Conservation (phyloP, 2,888 invertebrate genomes). For the Patella depressa region DNA sequence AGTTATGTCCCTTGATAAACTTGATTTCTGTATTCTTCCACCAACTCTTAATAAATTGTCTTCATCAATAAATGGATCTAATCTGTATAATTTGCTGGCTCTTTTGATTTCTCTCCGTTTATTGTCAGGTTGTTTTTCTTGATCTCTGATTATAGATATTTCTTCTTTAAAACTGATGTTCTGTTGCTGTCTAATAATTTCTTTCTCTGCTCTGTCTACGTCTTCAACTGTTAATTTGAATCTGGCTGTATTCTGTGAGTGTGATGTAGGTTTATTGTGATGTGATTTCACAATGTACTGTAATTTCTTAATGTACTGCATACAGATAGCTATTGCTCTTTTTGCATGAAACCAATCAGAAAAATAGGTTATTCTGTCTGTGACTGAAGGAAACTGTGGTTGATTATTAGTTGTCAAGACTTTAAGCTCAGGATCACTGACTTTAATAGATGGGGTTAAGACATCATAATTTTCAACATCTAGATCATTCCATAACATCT, state of each 20-base stretch:
- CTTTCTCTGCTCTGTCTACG: background rate
- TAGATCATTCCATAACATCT: conserved; percentile 2
- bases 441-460: background rate
- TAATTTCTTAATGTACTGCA: background rate
- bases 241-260: too few relatives aligned
- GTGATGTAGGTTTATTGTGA: too few relatives aligned
- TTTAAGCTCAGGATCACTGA: conserved; percentile 31
- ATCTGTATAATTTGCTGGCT: background rate
- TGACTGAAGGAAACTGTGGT: conserved; percentile 12
- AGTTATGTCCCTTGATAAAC: background rate
- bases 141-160: background rate
- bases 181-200: background rate
- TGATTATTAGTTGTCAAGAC: background rate
- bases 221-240: background rate
- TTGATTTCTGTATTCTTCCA: background rate
- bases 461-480: background rate
- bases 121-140: background rate
- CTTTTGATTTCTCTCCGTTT: background rate
- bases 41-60: background rate
- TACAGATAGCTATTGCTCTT: background rate
- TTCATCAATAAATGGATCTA: background rate
- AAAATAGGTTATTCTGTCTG: background rate
- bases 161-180: background rate
- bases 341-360: conserved; percentile 1
- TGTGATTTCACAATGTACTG: background rate